Evolutionary conservation across 2,888 invertebrate genomes (phyloP).

Genomic region (Napeogenes inachia): DNA sequence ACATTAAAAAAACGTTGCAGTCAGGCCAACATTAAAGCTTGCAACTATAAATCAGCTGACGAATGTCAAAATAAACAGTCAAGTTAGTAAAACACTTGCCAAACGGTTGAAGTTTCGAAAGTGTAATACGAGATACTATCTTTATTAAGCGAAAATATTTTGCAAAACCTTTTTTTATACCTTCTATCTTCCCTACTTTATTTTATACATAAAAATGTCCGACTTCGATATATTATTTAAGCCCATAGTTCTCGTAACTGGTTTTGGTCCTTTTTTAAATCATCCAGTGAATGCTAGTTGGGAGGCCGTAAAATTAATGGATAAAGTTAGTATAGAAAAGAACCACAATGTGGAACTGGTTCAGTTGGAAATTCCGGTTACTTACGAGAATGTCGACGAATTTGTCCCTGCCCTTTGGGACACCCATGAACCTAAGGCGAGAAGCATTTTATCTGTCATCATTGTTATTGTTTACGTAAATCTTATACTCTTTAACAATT

Average conservation of each 20-base stretch:
- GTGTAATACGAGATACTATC: too few species aligned
- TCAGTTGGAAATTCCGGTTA: constrained; percentile 82
- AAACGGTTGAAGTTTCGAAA: too few species aligned
- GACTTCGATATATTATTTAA: constrained; percentile 50
- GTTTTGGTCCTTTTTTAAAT: constrained; percentile 87
- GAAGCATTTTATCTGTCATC: constrained; percentile 3
- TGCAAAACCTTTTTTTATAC: neutral
- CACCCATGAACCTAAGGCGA: constrained; percentile 82
- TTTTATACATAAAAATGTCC: constrained; percentile 38
- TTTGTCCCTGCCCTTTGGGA: constrained; percentile 83
- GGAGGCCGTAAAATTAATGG: constrained; percentile 84
- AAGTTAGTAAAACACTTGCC: too few species aligned
- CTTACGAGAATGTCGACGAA: constrained; percentile 82
- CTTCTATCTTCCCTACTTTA: neutral
- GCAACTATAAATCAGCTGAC: too few species aligned
- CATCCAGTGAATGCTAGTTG: constrained; percentile 89
- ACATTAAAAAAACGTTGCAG: too few species aligned
- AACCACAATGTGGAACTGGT: constrained; percentile 74
- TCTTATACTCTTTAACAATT: neutral
- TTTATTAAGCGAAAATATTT: too few species aligned
- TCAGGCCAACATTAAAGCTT: constrained; percentile 18
- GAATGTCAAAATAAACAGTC: too few species aligned
- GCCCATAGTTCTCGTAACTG: constrained; percentile 80
- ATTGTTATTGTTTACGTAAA: neutral
- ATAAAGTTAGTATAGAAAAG: constrained; percentile 71